phyloP scores from a whole-genome alignment of 1,140 invertebrate species.

The Hirudo medicinalis region DNA sequence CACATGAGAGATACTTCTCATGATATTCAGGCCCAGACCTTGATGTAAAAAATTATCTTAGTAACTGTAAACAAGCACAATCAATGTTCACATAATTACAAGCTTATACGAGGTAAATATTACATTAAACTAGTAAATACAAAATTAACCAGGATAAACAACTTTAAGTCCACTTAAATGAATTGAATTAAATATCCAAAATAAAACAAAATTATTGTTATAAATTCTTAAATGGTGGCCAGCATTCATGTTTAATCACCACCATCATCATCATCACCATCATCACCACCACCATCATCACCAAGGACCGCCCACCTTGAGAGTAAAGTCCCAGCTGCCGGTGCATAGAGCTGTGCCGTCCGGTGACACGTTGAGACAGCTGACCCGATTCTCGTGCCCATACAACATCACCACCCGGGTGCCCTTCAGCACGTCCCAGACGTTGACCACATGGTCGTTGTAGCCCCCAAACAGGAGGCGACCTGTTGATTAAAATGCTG shows the following conservation, averaged over 20 bases:
- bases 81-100: too few species aligned
- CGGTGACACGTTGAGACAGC: conserved; percentile 82
- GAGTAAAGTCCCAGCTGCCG: conserved; percentile 92
- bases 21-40: too few species aligned
- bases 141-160: too few species aligned
- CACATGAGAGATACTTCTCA: too few species aligned
- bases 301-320: conserved; percentile 53
- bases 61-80: too few species aligned
- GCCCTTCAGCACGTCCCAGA: conserved; percentile 95
- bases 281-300: not conserved
- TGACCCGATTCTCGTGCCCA: conserved; percentile 94
- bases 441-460: conserved; percentile 95
- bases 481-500: conserved; percentile 44
- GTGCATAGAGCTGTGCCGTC: conserved; percentile 95
- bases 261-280: not conserved
- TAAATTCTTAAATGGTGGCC: too few species aligned
- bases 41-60: too few species aligned
- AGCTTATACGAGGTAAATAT: too few species aligned
- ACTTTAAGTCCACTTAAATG: too few species aligned
- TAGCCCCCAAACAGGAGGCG: conserved; percentile 93
- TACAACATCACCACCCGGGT: conserved; percentile 77
- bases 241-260: too few species aligned
- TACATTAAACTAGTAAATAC: too few species aligned
- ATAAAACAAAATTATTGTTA: too few species aligned
- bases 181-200: not conserved